These are phyloP conservation scores for Ceratoteleas bidentatus DNA, from an alignment of 1,140 invertebrate species.

Conservation along the genomic window DNA sequence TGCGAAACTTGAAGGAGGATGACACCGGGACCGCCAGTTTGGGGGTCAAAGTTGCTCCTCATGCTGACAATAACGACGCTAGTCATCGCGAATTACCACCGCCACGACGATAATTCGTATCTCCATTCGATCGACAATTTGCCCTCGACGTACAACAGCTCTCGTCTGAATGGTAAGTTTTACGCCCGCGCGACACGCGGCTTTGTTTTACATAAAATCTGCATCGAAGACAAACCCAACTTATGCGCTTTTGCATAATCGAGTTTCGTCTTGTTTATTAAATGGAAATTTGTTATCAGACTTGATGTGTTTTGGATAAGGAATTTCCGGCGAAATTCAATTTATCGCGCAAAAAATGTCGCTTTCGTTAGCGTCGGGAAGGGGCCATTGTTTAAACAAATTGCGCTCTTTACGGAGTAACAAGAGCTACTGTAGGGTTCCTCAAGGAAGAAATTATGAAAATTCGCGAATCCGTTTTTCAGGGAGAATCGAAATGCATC, in stretches of 20 bases:
- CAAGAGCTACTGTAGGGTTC: too few relatives aligned
- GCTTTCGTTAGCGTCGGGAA: too few relatives aligned
- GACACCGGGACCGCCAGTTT: slow-evolving; percentile 73
- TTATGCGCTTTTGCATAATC: slow-evolving; percentile 39
- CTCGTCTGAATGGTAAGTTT: slow-evolving; percentile 73
- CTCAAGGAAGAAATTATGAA: too few relatives aligned
- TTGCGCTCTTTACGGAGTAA: background rate
- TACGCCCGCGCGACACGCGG: slow-evolving; percentile 14
- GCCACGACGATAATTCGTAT: slow-evolving; percentile 69
- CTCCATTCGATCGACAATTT: slow-evolving; percentile 46
- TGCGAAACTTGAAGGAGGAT: slow-evolving; percentile 76
- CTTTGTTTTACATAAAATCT: slow-evolving; percentile 45
- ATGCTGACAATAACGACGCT: slow-evolving; percentile 73
- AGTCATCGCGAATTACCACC: slow-evolving; percentile 76
- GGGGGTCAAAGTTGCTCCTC: slow-evolving; percentile 75
- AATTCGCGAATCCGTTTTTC: too few relatives aligned
- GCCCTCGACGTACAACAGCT: slow-evolving; percentile 67
- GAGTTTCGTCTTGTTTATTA: slow-evolving; percentile 38
- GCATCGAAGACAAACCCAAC: slow-evolving; percentile 24
- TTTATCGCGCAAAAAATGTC: background rate
- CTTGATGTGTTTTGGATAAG: slow-evolving; percentile 16
- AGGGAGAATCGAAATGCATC: too few relatives aligned
- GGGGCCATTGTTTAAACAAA: too few relatives aligned
- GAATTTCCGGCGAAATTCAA: slow-evolving; percentile 12
- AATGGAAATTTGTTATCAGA: slow-evolving; percentile 38